These are phyloP conservation scores for Orthochromis indermauri DNA, from an alignment of 2,113 vertebrate species.

Conservation along the genomic window DNA sequence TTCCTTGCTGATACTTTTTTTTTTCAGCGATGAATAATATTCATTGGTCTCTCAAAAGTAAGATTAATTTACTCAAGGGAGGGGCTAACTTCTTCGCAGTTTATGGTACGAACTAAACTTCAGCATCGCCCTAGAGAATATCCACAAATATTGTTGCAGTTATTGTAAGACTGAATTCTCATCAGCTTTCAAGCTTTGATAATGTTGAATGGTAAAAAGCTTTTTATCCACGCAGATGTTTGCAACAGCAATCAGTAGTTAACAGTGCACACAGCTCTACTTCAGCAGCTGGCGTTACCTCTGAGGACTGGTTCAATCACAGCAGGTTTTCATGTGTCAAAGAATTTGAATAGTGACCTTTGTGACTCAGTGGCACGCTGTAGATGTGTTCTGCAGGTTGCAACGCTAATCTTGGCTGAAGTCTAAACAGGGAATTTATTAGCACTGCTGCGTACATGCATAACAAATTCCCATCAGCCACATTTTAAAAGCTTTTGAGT, in stretches of 20 bases:
- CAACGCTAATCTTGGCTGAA: constrained; percentile 54
- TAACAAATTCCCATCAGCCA: constrained; percentile 48
- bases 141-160: neutral
- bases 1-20: neutral
- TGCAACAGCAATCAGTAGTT: constrained; percentile 39
- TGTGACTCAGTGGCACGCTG: constrained; percentile 22
- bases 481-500: constrained; percentile 54
- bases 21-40: neutral
- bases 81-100: neutral
- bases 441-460: constrained; percentile 45
- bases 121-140: neutral
- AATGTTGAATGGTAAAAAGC: constrained; percentile 18
- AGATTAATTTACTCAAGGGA: neutral
- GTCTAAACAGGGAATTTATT: constrained; percentile 65
- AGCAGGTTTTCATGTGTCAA: constrained; percentile 58
- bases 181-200: constrained; percentile 32
- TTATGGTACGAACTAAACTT: neutral
- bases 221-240: constrained; percentile 58
- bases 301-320: constrained; percentile 53
- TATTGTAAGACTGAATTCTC: neutral
- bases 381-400: constrained; percentile 52
- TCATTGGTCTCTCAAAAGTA: neutral
- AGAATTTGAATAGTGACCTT: constrained; percentile 57
- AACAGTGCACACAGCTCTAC: constrained; percentile 36
- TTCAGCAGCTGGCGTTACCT: constrained; percentile 47